phyloP scores from a whole-genome alignment of 2,888 invertebrate species.

The Drosophila koepferae region DNA sequence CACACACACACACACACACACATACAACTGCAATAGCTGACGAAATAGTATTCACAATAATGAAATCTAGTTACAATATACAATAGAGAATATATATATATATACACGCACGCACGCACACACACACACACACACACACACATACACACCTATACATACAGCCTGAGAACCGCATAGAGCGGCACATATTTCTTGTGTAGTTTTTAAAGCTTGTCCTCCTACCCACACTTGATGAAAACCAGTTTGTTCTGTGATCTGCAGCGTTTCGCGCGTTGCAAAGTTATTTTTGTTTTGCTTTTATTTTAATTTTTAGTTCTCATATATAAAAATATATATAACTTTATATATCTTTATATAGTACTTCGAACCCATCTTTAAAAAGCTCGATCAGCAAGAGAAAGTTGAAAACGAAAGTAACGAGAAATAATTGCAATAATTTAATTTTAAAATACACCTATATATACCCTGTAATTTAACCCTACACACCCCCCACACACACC shows the following conservation, averaged over 20 bases:
- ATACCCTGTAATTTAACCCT: slow-evolving; percentile 11
- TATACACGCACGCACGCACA: background rate
- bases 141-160: slow-evolving; percentile 5
- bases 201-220: slow-evolving; percentile 35
- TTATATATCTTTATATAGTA: slow-evolving; percentile 23
- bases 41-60: slow-evolving; percentile 53
- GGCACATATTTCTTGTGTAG: slow-evolving; percentile 36
- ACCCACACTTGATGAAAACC: slow-evolving; percentile 48
- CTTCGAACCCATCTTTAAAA: slow-evolving; percentile 31
- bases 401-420: slow-evolving; percentile 1
- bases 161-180: slow-evolving; percentile 42
- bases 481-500: background rate
- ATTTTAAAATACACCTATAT: slow-evolving; percentile 8
- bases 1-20: slow-evolving; percentile 6
- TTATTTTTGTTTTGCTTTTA: slow-evolving; percentile 49
- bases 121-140: slow-evolving; percentile 18
- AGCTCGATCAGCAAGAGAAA: slow-evolving; percentile 39
- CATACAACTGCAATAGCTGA: slow-evolving; percentile 27
- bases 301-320: slow-evolving; percentile 7
- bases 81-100: slow-evolving; percentile 20
- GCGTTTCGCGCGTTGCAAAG: slow-evolving; percentile 65
- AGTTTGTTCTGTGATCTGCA: slow-evolving; percentile 83
- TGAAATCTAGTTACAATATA: slow-evolving; percentile 12
- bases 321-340: background rate
- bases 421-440: slow-evolving; percentile 58